Base-by-base conservation (phyloP, 30 jellyfish, hydroid and myxozoan genomes). In the Turritopsis rubra region DNA sequence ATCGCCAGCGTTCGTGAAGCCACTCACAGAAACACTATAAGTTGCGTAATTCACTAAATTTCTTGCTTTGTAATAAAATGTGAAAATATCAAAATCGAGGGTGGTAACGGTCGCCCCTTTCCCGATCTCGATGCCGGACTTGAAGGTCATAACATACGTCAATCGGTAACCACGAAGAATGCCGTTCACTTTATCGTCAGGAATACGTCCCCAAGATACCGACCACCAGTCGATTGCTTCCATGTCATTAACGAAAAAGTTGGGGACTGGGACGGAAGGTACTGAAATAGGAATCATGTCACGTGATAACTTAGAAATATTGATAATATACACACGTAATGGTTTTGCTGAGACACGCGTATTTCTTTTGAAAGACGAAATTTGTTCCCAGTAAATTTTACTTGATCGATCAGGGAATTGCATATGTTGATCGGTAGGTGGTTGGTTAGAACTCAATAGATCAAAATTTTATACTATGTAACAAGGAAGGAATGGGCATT, bases 181-280 rank as follows among this genome's bases (percentile, higher is more conserved):
- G n/a, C 85, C 85, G 53, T 77, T 77, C 28, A 29, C 77, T 24
- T 77, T 7, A 23, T 77, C 85, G 18, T 60, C 70, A 19, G 85
- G 85, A 16, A 77, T 28, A 5, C 27, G 5, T 7, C 53, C 85
- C 85, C 85, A 77, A 4, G 72, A 77, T 7, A 77, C 28, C 1
- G 85, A 77, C 85, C 85, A 77, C 85, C 85, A 77, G 18, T 77
- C 72, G 25, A 30, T 19, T 3, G 85, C 52, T 77, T 77, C 73
- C 85, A 77, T 77, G 72, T 77, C 85, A 77, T 77, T 77, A 17
- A 77, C 0, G 16, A 29, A 1, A 28, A 77, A 24, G 28, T 77
- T 7, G 41, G 85, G 85, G 28, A 77, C 85, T 30, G 85, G 85
- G 28, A 77, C 85, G 18, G 85, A 77, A 26, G 85, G 85, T 19